Percentiles rank a stretch among this genome's conserved stretches.
Evolutionary conservation across 2,888 invertebrate genomes (phyloP).

Genomic region (Orgyia antiqua): DNA sequence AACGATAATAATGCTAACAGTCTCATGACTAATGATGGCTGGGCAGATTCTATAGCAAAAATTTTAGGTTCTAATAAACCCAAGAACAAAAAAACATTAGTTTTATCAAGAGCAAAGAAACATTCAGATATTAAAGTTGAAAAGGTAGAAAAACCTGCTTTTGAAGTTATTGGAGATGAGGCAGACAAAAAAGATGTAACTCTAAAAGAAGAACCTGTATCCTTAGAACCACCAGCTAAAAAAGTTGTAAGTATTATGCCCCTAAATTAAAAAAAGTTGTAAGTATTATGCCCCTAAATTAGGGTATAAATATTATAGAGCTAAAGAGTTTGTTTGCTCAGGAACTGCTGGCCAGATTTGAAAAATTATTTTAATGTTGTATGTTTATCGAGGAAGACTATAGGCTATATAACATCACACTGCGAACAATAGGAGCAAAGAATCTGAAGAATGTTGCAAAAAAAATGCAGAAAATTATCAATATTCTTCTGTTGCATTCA

Average conservation of each 20-base stretch:
- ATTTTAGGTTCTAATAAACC: slow-evolving; percentile 86
- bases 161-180: slow-evolving; percentile 82
- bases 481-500: no score
- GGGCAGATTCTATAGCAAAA: slow-evolving; percentile 91
- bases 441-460: no score
- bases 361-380: no score
- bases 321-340: no score
- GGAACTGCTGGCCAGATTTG: no score
- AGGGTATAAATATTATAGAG: no score
- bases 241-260: slow-evolving; percentile 60
- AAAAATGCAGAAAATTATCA: no score
- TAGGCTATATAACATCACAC: no score
- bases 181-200: slow-evolving; percentile 65
- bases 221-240: slow-evolving; percentile 48
- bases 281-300: no score
- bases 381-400: no score
- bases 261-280: slow-evolving; percentile 2
- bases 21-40: slow-evolving; percentile 80
- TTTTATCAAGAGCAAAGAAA: slow-evolving; percentile 89
- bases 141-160: slow-evolving; percentile 71
- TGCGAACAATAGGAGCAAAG: no score
- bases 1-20: slow-evolving; percentile 24
- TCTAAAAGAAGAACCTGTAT: slow-evolving; percentile 41
- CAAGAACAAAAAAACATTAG: slow-evolving; percentile 84
- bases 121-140: slow-evolving; percentile 72